phyloP scores from a whole-genome alignment of 1,140 invertebrate genomes.

The Drepana arcuata region DNA sequence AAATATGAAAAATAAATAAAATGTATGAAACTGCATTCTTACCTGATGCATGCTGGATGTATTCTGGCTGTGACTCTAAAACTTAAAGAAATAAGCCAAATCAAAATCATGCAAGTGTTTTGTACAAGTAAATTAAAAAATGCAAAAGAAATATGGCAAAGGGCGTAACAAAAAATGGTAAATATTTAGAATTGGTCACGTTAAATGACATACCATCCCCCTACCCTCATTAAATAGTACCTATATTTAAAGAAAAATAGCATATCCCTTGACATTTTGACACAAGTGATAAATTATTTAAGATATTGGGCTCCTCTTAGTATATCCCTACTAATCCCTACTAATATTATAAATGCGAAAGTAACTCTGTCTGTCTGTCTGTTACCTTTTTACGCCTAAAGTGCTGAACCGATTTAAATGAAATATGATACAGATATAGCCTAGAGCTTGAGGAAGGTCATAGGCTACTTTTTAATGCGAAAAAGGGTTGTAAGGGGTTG shows the following conservation, averaged over 20 bases:
- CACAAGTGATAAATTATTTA: too few relatives aligned
- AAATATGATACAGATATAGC: too few relatives aligned
- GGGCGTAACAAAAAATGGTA: not conserved
- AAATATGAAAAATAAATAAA: conserved; percentile 12
- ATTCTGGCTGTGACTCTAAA: conserved; percentile 37
- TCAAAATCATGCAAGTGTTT: conserved; percentile 15
- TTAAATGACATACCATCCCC: not conserved
- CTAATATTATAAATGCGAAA: too few relatives aligned
- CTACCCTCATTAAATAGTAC: not conserved
- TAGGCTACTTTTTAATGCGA: too few relatives aligned
- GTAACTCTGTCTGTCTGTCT: too few relatives aligned
- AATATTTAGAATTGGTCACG: not conserved
- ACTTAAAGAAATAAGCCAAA: conserved; percentile 25
- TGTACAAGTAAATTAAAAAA: conserved; percentile 6
- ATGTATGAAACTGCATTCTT: conserved; percentile 17
- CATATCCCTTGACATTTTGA: not conserved
- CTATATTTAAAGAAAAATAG: not conserved
- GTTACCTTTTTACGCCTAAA: too few relatives aligned
- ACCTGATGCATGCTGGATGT: conserved; percentile 48
- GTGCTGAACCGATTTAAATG: too few relatives aligned
- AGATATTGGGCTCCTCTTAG: too few relatives aligned
- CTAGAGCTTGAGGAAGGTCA: too few relatives aligned
- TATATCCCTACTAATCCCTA: too few relatives aligned
- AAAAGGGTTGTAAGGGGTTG: too few relatives aligned
- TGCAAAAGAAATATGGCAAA: conserved; percentile 4